These are phyloP conservation scores for Habropoda laboriosa DNA, from an alignment of 1,140 invertebrate species.

Conservation along the genomic window DNA sequence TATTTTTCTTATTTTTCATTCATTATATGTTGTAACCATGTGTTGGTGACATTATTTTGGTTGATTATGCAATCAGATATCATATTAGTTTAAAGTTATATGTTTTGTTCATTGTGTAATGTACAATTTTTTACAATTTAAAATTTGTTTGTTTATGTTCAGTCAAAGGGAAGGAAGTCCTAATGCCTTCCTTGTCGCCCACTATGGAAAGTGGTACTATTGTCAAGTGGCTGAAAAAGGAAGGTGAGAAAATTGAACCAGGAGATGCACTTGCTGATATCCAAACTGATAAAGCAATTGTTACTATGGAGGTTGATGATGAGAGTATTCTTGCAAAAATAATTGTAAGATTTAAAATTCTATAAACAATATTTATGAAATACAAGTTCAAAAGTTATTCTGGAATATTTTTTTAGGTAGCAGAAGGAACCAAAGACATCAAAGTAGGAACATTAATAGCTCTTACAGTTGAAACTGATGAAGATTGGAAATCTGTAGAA, in stretches of 20 bases:
- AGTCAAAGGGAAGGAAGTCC: slow-evolving; percentile 77
- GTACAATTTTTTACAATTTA: background rate
- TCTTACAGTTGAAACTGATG: slow-evolving; percentile 85
- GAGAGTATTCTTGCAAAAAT: slow-evolving; percentile 99
- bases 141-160: slow-evolving; percentile 35
- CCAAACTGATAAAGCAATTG: slow-evolving; percentile 99
- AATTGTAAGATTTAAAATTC: slow-evolving; percentile 65
- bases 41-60: background rate
- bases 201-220: slow-evolving; percentile 99
- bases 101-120: background rate
- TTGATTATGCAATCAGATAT: slow-evolving; percentile 68
- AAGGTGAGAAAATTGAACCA: slow-evolving; percentile 89
- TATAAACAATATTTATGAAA: background rate
- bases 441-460: slow-evolving; percentile 86
- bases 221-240: slow-evolving; percentile 98
- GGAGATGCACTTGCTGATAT: slow-evolving; percentile 98
- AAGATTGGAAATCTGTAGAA: slow-evolving; percentile 84
- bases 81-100: slow-evolving; percentile 13
- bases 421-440: slow-evolving; percentile 84
- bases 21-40: background rate
- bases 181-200: slow-evolving; percentile 96
- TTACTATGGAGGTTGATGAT: slow-evolving; percentile 99
- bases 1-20: background rate
- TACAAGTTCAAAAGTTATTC: background rate
- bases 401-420: slow-evolving; percentile 70